Conservation (phyloP, 2,113 vertebrate genomes). For the Prietella phreatophila region DNA sequence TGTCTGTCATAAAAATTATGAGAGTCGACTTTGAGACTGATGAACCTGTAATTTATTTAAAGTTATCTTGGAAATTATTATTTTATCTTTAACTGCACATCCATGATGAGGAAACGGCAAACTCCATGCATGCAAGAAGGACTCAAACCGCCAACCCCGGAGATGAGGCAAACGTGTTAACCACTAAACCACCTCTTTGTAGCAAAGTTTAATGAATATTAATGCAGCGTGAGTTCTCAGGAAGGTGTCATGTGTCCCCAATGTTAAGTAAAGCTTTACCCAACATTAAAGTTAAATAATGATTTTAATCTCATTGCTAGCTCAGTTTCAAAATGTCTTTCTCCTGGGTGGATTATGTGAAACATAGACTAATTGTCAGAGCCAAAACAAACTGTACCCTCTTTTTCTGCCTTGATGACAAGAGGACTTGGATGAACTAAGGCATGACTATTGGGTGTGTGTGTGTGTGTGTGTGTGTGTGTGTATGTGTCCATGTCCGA, state of each 20-base stretch:
- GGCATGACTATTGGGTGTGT: slow-evolving; percentile 31
- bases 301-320: background rate
- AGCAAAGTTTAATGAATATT: background rate
- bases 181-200: background rate
- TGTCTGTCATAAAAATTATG: background rate
- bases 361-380: background rate
- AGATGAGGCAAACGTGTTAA: no score
- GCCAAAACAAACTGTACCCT: background rate
- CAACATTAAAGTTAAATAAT: background rate
- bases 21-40: no score
- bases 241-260: background rate
- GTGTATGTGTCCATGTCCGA: slow-evolving; percentile 50
- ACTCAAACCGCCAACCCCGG: no score
- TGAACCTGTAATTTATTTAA: background rate
- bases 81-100: background rate
- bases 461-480: slow-evolving; percentile 40
- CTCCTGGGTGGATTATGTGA: background rate
- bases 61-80: background rate
- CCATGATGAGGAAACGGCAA: background rate
- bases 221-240: no score
- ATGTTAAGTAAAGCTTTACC: background rate
- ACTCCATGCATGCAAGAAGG: no score
- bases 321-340: background rate
- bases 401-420: background rate
- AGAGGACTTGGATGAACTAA: background rate